These are phyloP conservation scores for Chaetodon trifascialis DNA, from an alignment of 2,113 vertebrate genomes.

Conservation along the genomic window DNA sequence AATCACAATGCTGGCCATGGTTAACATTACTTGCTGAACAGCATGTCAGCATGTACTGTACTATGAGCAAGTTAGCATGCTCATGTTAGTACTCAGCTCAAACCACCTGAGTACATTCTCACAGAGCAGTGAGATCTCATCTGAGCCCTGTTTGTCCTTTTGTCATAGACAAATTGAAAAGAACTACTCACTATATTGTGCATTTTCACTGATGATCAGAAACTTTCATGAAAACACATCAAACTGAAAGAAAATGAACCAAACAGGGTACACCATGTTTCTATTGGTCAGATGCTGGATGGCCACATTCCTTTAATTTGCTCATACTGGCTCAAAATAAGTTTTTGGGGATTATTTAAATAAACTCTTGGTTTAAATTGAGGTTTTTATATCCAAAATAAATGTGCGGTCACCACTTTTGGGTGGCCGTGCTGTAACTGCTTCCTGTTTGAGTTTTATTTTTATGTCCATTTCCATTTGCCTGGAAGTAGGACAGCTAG, in stretches of 20 bases:
- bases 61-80: neutral
- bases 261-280: neutral
- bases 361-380: slow-evolving; percentile 23
- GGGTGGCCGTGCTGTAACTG: slow-evolving; percentile 45
- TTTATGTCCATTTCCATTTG: slow-evolving; percentile 43
- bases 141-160: neutral
- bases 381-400: slow-evolving; percentile 39
- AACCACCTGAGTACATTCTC: neutral
- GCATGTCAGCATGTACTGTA: neutral
- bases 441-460: slow-evolving; percentile 61
- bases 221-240: neutral
- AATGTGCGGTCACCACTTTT: slow-evolving; percentile 42
- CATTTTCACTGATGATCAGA: neutral
- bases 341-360: slow-evolving; percentile 15
- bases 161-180: neutral
- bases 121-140: neutral
- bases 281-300: neutral
- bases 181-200: neutral
- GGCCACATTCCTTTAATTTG: neutral
- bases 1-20: no score
- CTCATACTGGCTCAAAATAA: neutral
- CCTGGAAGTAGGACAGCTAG: slow-evolving; percentile 41
- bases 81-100: neutral
- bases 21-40: neutral
- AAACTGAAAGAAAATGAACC: neutral